Percentiles rank a stretch among this genome's conserved stretches.
phyloP scores from a whole-genome alignment of 2,113 vertebrate species.

The Ammodytes dubius region DNA sequence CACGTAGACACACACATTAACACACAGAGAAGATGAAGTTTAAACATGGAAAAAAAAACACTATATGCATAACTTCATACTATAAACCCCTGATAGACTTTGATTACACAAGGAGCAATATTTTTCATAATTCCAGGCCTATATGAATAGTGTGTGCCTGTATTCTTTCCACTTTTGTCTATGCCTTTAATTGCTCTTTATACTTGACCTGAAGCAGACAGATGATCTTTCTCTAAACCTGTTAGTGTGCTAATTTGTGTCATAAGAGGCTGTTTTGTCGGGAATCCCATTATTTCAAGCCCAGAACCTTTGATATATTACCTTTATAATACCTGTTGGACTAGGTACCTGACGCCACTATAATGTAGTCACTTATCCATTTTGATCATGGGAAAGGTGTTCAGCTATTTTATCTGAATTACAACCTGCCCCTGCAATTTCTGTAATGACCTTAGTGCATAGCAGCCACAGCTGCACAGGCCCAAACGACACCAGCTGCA shows the following conservation, averaged over 20 bases:
- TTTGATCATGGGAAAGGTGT: slow-evolving; percentile 1
- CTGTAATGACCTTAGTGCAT: not conserved
- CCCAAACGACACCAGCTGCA: not conserved
- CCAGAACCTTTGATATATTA: not conserved
- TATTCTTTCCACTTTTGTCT: not conserved
- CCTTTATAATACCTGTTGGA: not conserved
- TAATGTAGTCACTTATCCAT: not conserved
- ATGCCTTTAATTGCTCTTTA: not conserved
- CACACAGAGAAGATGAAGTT: slow-evolving; percentile 3
- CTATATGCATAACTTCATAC: not conserved
- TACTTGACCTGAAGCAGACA: not conserved
- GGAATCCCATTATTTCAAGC: slow-evolving; percentile 52
- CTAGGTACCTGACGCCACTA: not conserved
- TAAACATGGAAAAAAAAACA: slow-evolving; percentile 1
- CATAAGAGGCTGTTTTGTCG: slow-evolving; percentile 20
- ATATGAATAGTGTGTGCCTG: not conserved
- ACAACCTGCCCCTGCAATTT: slow-evolving; percentile 5
- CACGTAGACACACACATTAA: slow-evolving; percentile 36
- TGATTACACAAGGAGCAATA: not conserved
- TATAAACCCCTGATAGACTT: not conserved
- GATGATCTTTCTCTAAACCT: slow-evolving; percentile 35
- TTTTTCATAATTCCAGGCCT: not conserved
- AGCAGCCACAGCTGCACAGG: not conserved
- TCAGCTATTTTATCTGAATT: not conserved
- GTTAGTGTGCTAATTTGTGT: slow-evolving; percentile 38